These are phyloP conservation scores for Enteromius viviparus DNA, from an alignment of 2,797 vertebrate species.

Conservation along the genomic window DNA sequence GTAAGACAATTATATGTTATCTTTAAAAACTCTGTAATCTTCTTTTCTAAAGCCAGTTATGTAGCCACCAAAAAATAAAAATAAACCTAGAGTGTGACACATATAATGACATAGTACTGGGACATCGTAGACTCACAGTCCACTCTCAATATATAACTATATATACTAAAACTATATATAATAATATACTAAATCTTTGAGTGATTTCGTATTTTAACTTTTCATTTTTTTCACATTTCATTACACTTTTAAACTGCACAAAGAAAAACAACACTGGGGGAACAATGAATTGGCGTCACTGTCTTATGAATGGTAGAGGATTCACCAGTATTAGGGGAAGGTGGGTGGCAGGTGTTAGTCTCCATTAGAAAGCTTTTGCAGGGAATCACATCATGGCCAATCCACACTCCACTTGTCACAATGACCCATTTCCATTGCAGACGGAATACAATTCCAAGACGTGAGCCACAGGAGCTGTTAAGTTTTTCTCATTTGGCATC, in stretches of 20 bases:
- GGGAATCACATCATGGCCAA: conserved; percentile 36
- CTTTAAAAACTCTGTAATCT: background rate
- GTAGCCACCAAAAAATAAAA: background rate
- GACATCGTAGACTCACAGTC: background rate
- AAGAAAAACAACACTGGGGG: background rate
- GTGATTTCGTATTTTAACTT: background rate
- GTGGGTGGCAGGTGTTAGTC: conserved; percentile 42
- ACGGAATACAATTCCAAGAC: conserved; percentile 18
- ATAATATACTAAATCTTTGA: background rate
- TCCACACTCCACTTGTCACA: conserved; percentile 36
- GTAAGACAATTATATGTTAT: background rate
- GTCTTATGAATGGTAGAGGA: conserved; percentile 24
- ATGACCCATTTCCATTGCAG: conserved; percentile 46
- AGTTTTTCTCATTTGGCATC: conserved; percentile 33
- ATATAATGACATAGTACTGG: background rate
- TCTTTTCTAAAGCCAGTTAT: background rate
- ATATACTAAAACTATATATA: no score
- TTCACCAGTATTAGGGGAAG: background rate
- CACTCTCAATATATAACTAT: background rate
- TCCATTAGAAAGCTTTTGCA: conserved; percentile 53
- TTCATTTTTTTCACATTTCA: background rate
- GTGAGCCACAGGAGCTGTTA: conserved; percentile 22
- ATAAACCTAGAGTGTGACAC: background rate
- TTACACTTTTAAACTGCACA: background rate
- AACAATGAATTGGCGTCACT: conserved; percentile 8